Base-by-base conservation (phyloP, 1,140 invertebrate species). In the Bombus consobrinus region DNA sequence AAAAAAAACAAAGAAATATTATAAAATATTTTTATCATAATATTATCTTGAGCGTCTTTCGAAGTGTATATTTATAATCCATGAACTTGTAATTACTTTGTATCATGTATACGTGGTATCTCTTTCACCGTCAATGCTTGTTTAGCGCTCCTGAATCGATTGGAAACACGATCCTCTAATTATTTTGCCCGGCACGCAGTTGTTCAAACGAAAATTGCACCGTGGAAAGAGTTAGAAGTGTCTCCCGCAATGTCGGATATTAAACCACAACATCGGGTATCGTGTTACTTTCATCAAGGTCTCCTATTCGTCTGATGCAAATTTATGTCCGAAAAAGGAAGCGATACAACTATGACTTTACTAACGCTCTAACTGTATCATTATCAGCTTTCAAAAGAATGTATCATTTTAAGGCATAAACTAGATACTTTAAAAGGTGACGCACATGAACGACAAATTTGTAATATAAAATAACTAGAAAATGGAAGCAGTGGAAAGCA, bases 211-310 rank as follows among this genome's bases (percentile, higher is more conserved):
- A 75, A 76, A 47, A 75, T 80, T 32, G 62, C 10, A 18, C 1
- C 13, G n/a, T 13, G 22, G 28, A 69, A 71, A 71, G 34, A 32
- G 25, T 66, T 22, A 37, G 39, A 39, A 66, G 39, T 39, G 28
- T 53, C 74, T 37, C n/a, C 3, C 59, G 25, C 77, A 53, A 66
- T 41, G 47, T 80, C 53, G 28, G 57, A 59, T 73, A 74, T 81
- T 66, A 81, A 81, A 64, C 83, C 77, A n/a, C 59, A 81, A 73
- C 83, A 74, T 62, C 34, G 53, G 34, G 28, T 85, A 3, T 74
- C 77, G 0, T 22, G 34, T 85, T 85, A 71, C 83, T n/a, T 71
- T 13, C 68, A 37, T 43, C 53, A 62, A 85, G 69, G 83, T 74
- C 76, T 77, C 1, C 28, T 53, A 73, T 81, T 59, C 69, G 73